A percentile compares a stretch with the other conserved stretches of the same genome.
Conservation (phyloP, 2,888 invertebrate genomes). For the Criorhina ranunculi region DNA sequence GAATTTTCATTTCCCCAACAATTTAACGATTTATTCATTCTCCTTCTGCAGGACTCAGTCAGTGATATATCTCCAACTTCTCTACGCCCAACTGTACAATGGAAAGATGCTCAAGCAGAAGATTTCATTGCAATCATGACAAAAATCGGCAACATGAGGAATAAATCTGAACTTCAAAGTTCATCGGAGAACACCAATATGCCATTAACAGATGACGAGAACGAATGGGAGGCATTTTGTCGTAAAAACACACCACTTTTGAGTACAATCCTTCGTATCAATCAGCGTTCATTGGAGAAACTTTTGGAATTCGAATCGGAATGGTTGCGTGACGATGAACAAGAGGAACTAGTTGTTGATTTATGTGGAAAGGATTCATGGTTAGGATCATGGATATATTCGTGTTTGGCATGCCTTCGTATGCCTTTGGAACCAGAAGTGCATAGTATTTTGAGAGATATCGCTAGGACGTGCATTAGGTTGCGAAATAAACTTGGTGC, state of each 20-base stretch:
- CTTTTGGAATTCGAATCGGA: slow-evolving; percentile 81
- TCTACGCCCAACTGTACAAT: slow-evolving; percentile 82
- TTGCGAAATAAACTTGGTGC: slow-evolving; percentile 80
- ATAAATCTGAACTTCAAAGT: slow-evolving; percentile 21
- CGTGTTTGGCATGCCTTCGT: slow-evolving; percentile 82
- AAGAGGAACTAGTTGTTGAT: slow-evolving; percentile 75
- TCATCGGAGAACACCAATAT: slow-evolving; percentile 77
- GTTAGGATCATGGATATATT: slow-evolving; percentile 83
- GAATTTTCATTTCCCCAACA: not conserved
- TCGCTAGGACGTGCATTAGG: slow-evolving; percentile 82
- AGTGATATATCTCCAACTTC: slow-evolving; percentile 77
- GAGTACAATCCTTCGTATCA: slow-evolving; percentile 81
- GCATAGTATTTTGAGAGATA: slow-evolving; percentile 81
- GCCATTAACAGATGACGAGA: slow-evolving; percentile 79
- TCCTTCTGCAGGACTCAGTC: slow-evolving; percentile 64
- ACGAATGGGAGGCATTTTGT: slow-evolving; percentile 81
- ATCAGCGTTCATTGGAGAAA: slow-evolving; percentile 82
- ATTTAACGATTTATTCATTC: not conserved
- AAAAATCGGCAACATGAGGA: slow-evolving; percentile 70
- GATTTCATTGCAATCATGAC: slow-evolving; percentile 80
- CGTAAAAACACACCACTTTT: slow-evolving; percentile 80
- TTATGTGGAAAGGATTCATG: slow-evolving; percentile 80
- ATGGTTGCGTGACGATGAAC: slow-evolving; percentile 79
- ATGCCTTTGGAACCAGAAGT: slow-evolving; percentile 83
- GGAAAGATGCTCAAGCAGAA: slow-evolving; percentile 81